Evolutionary conservation across 1,140 invertebrate genomes (phyloP).

Genomic region (Asbolus verrucosus): DNA sequence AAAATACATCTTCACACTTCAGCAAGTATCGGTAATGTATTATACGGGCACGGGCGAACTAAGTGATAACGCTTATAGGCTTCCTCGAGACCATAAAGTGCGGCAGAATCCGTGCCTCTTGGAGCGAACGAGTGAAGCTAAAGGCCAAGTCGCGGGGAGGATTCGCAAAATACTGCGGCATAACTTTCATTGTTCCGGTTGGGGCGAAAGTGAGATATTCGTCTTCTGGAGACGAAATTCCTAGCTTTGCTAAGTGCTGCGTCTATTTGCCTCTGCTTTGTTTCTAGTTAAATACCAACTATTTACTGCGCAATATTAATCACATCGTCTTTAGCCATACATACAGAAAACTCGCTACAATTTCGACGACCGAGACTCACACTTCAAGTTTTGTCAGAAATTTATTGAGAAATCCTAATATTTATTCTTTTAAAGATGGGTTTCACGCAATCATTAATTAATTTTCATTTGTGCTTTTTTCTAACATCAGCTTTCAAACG

Average conservation of each 20-base stretch:
- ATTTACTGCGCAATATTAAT: constrained; percentile 25
- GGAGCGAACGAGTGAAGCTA: constrained; percentile 53
- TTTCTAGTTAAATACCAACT: constrained; percentile 40
- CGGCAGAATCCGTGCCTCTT: constrained; percentile 54
- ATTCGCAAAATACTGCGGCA: constrained; percentile 59
- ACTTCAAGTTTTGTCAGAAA: too few species aligned
- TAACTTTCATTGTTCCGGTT: constrained; percentile 58
- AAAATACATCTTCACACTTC: constrained; percentile 59
- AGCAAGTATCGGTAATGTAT: constrained; percentile 59
- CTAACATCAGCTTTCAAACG: too few species aligned
- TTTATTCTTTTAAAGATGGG: too few species aligned
- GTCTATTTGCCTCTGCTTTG: constrained; percentile 44
- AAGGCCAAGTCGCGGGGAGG: constrained; percentile 50
- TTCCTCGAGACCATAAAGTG: constrained; percentile 59
- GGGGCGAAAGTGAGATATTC: constrained; percentile 59
- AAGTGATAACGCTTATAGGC: constrained; percentile 58
- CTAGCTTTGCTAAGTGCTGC: constrained; percentile 46
- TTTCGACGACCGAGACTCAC: too few species aligned
- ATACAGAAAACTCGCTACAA: too few species aligned
- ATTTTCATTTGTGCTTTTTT: too few species aligned
- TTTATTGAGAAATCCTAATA: too few species aligned
- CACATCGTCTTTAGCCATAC: constrained; percentile 12
- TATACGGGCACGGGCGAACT: constrained; percentile 48
- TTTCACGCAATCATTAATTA: too few species aligned
- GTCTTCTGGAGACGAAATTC: constrained; percentile 51